Conservation (phyloP, 2,888 invertebrate genomes). For the Sabatieria punctata region DNA sequence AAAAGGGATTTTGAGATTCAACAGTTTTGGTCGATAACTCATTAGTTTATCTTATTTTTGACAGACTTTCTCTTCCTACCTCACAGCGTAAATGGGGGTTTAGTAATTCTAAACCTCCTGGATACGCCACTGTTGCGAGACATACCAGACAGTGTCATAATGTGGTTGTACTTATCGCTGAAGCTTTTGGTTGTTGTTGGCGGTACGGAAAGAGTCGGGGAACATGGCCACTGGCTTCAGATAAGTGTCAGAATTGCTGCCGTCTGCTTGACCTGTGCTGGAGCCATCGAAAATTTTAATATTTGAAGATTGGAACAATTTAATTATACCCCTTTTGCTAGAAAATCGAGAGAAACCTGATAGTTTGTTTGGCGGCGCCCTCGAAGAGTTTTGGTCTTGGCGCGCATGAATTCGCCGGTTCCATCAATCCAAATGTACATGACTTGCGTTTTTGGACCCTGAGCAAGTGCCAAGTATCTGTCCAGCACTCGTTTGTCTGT, state of each 20-base stretch:
- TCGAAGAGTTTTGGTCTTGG: conserved; percentile 76
- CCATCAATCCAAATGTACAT: conserved; percentile 92
- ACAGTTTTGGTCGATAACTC: no score
- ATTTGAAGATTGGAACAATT: conserved; percentile 35
- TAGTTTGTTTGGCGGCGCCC: conserved; percentile 18
- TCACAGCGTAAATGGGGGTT: neutral
- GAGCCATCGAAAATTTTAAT: conserved; percentile 40
- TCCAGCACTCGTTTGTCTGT: conserved; percentile 18
- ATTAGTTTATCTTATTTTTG: no score
- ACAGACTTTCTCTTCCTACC: no score
- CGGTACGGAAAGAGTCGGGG: conserved; percentile 76
- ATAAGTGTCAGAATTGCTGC: conserved; percentile 54
- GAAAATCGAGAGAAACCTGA: neutral
- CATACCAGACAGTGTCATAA: conserved; percentile 21
- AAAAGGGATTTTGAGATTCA: no score
- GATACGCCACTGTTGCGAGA: no score
- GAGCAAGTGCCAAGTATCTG: conserved; percentile 52
- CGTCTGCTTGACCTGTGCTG: conserved; percentile 37
- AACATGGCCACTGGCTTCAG: conserved; percentile 79
- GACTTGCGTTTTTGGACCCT: conserved; percentile 59
- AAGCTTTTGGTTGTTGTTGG: conserved; percentile 59
- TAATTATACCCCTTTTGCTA: no score
- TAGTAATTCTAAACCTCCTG: no score
- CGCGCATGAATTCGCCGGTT: conserved; percentile 63
- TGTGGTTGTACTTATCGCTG: conserved; percentile 46